Base-by-base conservation (phyloP, 2,113 vertebrate genomes). In the Triplophysa siluroides region DNA sequence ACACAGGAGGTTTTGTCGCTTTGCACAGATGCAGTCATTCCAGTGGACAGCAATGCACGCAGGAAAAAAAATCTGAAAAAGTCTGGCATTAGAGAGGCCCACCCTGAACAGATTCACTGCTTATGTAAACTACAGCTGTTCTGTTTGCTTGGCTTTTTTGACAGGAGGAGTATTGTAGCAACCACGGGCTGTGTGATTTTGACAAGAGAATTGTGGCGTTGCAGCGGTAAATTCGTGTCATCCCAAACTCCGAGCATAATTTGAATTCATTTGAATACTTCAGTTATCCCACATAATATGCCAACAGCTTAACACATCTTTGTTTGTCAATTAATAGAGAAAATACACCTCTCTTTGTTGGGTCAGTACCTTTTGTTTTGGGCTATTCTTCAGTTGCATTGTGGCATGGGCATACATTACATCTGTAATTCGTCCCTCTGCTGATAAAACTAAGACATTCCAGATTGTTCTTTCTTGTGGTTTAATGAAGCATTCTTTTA, bases 1-100 rank as follows among this genome's bases (percentile, higher is more conserved):
- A 73, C 83, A 79, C 88, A 84, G 83, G 76, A 79, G 81, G 75
- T 70, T 72, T 68, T 84, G 69, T 86, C 76, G 81, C 88, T 86
- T 81, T 18, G 54, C 86, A 81, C 79, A 80, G 73, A 69, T 83
- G 78, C 75, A 82, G 21, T 75, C 83, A 79, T 81, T 77, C 76
- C 83, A 69, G 80, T 61, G 38, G 26, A 83, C 58, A 38, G 19
- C 74, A 38, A 38, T 38, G 33, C 33, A 78, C 60, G 54, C 7
- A 45, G 72, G 78, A 76, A 71, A 67, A 41, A 8, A 70, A 38
- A 26, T 12, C 12, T 79, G 76, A 60, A 56, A 64, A 71, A 26
- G 45, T 10, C 75, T 81, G 88, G 83, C 1, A 8, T 43, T 62
- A 68, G 9, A 74, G 61, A 64, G 62, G 45, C 56, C 66, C 43